Conservation (phyloP, 2,113 vertebrate species). For the Stomatorhinus ivindoensis region DNA sequence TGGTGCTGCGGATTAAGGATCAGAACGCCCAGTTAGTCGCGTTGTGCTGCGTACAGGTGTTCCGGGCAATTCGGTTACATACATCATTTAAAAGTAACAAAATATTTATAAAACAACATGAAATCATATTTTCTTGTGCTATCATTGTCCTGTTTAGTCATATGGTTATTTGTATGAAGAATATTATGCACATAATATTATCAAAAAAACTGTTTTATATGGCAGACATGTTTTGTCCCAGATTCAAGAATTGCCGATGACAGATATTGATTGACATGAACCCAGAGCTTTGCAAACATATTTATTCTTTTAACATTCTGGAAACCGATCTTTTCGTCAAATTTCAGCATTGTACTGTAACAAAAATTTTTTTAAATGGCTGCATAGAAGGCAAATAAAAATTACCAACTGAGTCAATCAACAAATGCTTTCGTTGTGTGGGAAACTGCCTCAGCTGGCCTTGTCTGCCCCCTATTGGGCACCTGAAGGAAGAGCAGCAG, state of each 20-base stretch:
- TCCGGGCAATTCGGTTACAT: no score
- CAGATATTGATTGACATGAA: neutral
- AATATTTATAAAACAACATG: neutral
- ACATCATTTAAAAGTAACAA: neutral
- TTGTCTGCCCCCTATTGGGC: neutral
- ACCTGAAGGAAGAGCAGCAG: neutral
- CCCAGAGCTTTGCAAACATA: neutral
- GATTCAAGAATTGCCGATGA: neutral
- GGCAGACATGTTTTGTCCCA: neutral
- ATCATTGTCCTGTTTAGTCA: neutral
- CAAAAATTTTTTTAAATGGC: no score
- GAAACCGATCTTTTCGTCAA: neutral
- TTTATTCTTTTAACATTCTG: neutral
- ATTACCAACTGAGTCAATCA: neutral
- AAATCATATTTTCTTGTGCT: neutral
- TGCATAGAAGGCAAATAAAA: neutral
- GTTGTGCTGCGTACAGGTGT: no score
- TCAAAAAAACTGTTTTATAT: neutral
- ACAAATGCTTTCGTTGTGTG: neutral
- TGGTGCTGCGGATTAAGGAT: no score
- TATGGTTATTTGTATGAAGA: neutral
- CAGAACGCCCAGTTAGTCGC: no score
- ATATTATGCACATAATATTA: neutral
- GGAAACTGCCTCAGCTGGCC: neutral
- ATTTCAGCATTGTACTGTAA: neutral